A percentile compares a stretch with the other conserved stretches of the same genome.
Evolutionary conservation across 2,797 vertebrate species (phyloP).

Genomic region (Chelon labrosus): DNA sequence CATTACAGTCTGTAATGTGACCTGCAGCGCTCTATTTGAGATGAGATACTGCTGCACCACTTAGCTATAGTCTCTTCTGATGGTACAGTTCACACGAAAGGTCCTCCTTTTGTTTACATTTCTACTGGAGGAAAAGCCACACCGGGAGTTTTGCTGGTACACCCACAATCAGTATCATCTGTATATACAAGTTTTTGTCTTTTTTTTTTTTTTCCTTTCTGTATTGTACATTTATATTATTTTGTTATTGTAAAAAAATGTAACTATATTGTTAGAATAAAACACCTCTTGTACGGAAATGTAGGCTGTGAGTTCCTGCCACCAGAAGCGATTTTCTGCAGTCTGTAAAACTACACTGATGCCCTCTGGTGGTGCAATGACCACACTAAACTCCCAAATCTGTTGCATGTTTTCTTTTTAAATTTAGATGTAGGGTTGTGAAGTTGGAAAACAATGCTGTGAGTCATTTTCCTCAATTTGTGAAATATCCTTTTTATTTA

Average conservation of each 20-base stretch:
- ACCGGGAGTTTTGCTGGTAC: slow-evolving; percentile 51
- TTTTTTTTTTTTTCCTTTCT: slow-evolving; percentile 50
- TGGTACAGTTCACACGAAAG: slow-evolving; percentile 32
- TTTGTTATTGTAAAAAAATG: slow-evolving; percentile 79
- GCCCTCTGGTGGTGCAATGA: slow-evolving; percentile 51
- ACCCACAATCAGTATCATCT: slow-evolving; percentile 73
- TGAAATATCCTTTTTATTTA: too few species aligned
- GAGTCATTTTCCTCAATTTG: neutral
- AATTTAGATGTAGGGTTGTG: neutral
- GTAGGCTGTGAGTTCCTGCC: slow-evolving; percentile 21
- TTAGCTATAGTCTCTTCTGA: slow-evolving; percentile 33
- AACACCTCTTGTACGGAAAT: slow-evolving; percentile 60
- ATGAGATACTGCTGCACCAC: slow-evolving; percentile 40
- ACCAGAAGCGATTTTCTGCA: neutral
- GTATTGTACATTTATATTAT: slow-evolving; percentile 75
- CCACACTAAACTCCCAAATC: neutral
- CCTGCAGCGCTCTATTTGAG: slow-evolving; percentile 38
- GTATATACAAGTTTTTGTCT: slow-evolving; percentile 68
- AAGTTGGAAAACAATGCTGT: neutral
- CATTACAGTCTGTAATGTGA: slow-evolving; percentile 40
- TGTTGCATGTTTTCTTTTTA: neutral
- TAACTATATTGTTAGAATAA: slow-evolving; percentile 77
- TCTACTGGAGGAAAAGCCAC: slow-evolving; percentile 61
- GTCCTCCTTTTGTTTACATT: slow-evolving; percentile 73
- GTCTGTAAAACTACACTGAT: neutral